Evolutionary conservation across 2,113 vertebrate species (phyloP).

Genomic region (Malaclemys terrapin): DNA sequence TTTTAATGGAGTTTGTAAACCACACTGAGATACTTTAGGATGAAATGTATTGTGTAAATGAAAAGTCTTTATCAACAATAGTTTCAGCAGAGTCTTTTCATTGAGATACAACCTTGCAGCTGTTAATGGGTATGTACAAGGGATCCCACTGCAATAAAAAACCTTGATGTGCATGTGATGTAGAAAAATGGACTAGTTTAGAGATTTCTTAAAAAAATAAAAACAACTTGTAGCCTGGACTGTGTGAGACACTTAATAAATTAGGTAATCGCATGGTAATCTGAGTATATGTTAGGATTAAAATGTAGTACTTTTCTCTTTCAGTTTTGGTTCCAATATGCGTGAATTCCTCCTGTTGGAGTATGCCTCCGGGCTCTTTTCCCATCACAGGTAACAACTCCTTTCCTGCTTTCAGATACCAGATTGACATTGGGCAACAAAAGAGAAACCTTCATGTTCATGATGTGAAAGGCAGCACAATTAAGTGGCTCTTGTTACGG

Average conservation of each 20-base stretch:
- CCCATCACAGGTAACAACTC: conserved; percentile 90
- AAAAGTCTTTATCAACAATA: background rate
- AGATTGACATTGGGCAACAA: background rate
- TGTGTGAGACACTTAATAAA: background rate
- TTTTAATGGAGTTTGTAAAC: background rate
- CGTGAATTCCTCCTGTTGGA: conserved; percentile 96
- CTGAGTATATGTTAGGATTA: background rate
- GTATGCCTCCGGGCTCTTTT: conserved; percentile 95
- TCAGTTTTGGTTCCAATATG: conserved; percentile 96
- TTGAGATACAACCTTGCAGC: background rate
- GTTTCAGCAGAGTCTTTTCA: background rate
- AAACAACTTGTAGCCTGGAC: background rate
- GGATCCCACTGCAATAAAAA: background rate
- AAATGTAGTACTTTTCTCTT: background rate
- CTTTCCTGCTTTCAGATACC: background rate
- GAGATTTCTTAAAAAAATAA: background rate
- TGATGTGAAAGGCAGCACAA: background rate
- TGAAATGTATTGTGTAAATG: background rate
- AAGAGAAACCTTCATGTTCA: background rate
- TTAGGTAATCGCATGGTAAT: background rate
- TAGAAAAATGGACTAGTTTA: background rate
- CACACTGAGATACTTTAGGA: background rate
- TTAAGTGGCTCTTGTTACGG: background rate
- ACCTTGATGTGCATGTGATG: background rate
- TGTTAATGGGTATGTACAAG: background rate